These are phyloP conservation scores for Palaemon carinicauda DNA, from an alignment of 1,140 invertebrate genomes.

Conservation along the genomic window DNA sequence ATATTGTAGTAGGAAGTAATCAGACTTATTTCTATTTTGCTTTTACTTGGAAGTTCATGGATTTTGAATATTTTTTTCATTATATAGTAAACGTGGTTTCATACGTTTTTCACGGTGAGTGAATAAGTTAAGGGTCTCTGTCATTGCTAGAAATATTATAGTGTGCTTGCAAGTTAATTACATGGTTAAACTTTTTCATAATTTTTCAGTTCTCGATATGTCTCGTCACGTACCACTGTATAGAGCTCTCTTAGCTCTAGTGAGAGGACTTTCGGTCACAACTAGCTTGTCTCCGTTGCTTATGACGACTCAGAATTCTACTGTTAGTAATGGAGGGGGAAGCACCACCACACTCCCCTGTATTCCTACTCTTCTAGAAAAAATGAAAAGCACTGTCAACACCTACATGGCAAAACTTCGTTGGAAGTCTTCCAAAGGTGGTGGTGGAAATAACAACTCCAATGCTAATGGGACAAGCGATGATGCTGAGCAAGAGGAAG, in stretches of 20 bases:
- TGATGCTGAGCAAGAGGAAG: slow-evolving; percentile 84
- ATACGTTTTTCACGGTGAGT: too few relatives aligned
- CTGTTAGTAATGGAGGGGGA: not conserved
- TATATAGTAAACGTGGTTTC: too few relatives aligned
- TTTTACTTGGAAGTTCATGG: too few relatives aligned
- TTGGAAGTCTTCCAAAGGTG: slow-evolving; percentile 65
- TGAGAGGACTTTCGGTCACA: slow-evolving; percentile 80
- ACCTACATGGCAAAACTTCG: slow-evolving; percentile 85
- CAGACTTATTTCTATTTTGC: too few relatives aligned
- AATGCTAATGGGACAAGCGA: slow-evolving; percentile 66
- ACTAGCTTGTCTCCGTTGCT: slow-evolving; percentile 75
- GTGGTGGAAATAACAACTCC: slow-evolving; percentile 52
- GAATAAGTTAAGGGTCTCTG: not conserved
- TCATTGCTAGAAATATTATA: not conserved
- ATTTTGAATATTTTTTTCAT: too few relatives aligned
- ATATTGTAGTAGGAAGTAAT: too few relatives aligned
- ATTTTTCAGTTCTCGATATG: slow-evolving; percentile 83
- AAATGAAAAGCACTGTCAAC: slow-evolving; percentile 90
- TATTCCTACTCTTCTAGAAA: slow-evolving; percentile 76
- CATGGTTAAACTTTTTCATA: slow-evolving; percentile 25
- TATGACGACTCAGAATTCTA: slow-evolving; percentile 63
- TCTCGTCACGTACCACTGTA: slow-evolving; percentile 92
- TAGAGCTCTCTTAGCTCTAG: slow-evolving; percentile 80
- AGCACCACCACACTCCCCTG: slow-evolving; percentile 62
- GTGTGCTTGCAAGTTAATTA: not conserved